Evolutionary conservation across 1,140 invertebrate genomes (phyloP).

Genomic region (Gonatopus flavifemur): DNA sequence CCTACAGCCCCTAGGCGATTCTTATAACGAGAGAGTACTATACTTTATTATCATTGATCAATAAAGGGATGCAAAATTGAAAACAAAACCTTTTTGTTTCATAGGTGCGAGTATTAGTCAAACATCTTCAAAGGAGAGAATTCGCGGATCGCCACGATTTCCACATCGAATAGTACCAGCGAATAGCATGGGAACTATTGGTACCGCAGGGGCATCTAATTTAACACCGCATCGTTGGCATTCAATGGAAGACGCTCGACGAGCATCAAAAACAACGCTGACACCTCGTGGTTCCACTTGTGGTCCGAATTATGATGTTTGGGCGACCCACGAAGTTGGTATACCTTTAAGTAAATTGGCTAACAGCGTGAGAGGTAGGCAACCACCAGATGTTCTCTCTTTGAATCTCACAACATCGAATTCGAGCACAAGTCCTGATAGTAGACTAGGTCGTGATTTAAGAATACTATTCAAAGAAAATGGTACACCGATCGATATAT

Average conservation of each 20-base stretch:
- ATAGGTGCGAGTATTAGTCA: slow-evolving; percentile 36
- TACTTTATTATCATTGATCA: too few species aligned
- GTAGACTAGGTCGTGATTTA: slow-evolving; percentile 35
- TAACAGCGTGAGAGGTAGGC: slow-evolving; percentile 24
- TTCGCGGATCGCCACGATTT: slow-evolving; percentile 68
- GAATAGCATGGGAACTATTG: slow-evolving; percentile 63
- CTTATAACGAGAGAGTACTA: too few species aligned
- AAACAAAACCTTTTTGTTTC: slow-evolving; percentile 6
- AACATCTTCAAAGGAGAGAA: slow-evolving; percentile 47
- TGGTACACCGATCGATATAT: slow-evolving; percentile 1
- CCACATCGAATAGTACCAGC: slow-evolving; percentile 71
- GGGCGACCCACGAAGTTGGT: slow-evolving; percentile 51
- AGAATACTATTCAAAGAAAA: slow-evolving; percentile 32
- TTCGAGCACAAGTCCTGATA: slow-evolving; percentile 31
- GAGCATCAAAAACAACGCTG: slow-evolving; percentile 32
- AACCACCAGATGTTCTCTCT: slow-evolving; percentile 26
- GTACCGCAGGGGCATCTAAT: slow-evolving; percentile 19
- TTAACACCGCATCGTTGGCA: slow-evolving; percentile 56
- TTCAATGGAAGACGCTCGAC: slow-evolving; percentile 64
- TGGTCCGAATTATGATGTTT: slow-evolving; percentile 51
- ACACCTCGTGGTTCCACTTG: slow-evolving; percentile 35
- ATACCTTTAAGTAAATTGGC: slow-evolving; percentile 52
- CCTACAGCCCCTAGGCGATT: too few species aligned
- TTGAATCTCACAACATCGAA: slow-evolving; percentile 30
- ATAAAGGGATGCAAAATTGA: background rate